Evolutionary conservation across 2,888 invertebrate species (phyloP).

Genomic region (Netelia virgata): DNA sequence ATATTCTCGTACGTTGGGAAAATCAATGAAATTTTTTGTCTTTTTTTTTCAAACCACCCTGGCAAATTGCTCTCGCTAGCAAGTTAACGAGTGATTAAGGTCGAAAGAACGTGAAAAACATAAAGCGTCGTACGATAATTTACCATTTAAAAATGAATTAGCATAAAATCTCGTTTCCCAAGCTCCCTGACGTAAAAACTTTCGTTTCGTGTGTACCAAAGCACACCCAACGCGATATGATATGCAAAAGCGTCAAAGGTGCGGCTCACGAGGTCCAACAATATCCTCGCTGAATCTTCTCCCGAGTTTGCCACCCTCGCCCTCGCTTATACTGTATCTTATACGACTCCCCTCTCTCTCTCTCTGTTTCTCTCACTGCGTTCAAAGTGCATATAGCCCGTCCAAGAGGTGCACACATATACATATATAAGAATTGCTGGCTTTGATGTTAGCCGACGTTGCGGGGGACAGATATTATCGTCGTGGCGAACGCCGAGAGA

Average conservation of each 20-base stretch:
- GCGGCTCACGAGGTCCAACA: constrained; percentile 80
- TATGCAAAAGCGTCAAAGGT: constrained; percentile 79
- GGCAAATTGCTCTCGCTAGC: no score
- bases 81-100: not conserved
- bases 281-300: constrained; percentile 72
- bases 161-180: not conserved
- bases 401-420: constrained; percentile 55
- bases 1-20: no score
- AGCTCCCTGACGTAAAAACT: not conserved
- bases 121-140: not conserved
- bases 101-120: no score
- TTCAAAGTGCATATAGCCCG: constrained; percentile 66
- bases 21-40: no score
- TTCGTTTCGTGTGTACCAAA: constrained; percentile 26
- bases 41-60: no score
- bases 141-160: not conserved
- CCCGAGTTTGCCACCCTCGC: constrained; percentile 63
- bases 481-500: constrained; percentile 70
- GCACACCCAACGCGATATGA: constrained; percentile 52
- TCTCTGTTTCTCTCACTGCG: constrained; percentile 40
- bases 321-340: constrained; percentile 46
- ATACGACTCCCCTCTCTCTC: constrained; percentile 59
- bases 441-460: constrained; percentile 84
- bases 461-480: constrained; percentile 84
- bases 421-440: constrained; percentile 62